These are phyloP conservation scores for Bolborhynchus lineola DNA, from an alignment of 2,113 vertebrate species.

Conservation along the genomic window DNA sequence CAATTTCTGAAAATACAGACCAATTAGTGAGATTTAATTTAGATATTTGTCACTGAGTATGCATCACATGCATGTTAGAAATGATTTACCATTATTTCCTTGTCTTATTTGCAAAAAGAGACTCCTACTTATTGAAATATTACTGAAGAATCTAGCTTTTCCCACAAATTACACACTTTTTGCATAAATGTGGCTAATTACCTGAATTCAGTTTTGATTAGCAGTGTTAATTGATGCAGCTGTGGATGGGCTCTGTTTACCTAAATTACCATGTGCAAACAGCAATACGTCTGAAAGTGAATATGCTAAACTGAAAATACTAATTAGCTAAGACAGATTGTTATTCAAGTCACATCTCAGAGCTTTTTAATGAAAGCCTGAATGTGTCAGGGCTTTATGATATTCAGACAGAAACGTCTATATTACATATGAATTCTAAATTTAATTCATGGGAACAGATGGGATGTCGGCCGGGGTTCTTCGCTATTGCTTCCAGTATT, in stretches of 20 bases:
- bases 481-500: slow-evolving; percentile 69
- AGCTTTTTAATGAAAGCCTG: slow-evolving; percentile 83
- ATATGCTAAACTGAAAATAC: slow-evolving; percentile 86
- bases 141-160: slow-evolving; percentile 77
- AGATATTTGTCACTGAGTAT: slow-evolving; percentile 64
- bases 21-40: slow-evolving; percentile 78
- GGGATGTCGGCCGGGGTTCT: slow-evolving; percentile 71
- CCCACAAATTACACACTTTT: slow-evolving; percentile 81
- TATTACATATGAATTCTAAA: slow-evolving; percentile 84
- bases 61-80: slow-evolving; percentile 56
- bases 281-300: slow-evolving; percentile 85
- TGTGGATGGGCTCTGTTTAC: slow-evolving; percentile 86
- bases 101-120: slow-evolving; percentile 71
- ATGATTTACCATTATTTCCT: slow-evolving; percentile 66
- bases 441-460: slow-evolving; percentile 82
- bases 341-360: slow-evolving; percentile 83
- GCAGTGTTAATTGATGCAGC: slow-evolving; percentile 89
- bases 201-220: slow-evolving; percentile 90
- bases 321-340: slow-evolving; percentile 86
- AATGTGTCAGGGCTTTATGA: slow-evolving; percentile 79
- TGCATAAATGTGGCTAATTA: slow-evolving; percentile 88
- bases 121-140: slow-evolving; percentile 78
- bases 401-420: slow-evolving; percentile 82
- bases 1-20: slow-evolving; percentile 73
- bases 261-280: slow-evolving; percentile 88